These are phyloP conservation scores for Drosophila orosa DNA, from an alignment of 1,140 invertebrate genomes.

Conservation along the genomic window DNA sequence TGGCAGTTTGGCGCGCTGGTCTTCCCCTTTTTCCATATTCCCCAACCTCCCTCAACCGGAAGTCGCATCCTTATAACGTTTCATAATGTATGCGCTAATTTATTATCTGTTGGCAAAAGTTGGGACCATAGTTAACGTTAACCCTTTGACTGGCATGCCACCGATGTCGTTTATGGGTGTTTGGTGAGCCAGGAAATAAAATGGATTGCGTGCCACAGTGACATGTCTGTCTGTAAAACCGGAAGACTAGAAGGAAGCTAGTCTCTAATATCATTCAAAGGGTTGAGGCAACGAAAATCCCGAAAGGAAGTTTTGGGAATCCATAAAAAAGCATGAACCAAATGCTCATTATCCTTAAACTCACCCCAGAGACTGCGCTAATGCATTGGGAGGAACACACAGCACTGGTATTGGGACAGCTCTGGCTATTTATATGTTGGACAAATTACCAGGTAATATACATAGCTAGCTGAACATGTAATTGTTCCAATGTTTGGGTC, in stretches of 20 bases:
- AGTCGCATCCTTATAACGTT: slow-evolving; percentile 73
- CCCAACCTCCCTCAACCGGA: slow-evolving; percentile 53
- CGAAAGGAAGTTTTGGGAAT: background rate
- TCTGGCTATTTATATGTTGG: slow-evolving; percentile 70
- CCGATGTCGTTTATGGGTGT: slow-evolving; percentile 26
- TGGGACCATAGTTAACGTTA: slow-evolving; percentile 66
- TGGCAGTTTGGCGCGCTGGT: slow-evolving; percentile 54
- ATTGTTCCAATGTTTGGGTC: slow-evolving; percentile 69
- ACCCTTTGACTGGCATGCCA: slow-evolving; percentile 67
- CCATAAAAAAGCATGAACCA: slow-evolving; percentile 4
- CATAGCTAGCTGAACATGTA: slow-evolving; percentile 62
- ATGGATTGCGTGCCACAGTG: slow-evolving; percentile 51
- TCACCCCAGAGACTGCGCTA: slow-evolving; percentile 32
- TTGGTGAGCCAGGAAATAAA: slow-evolving; percentile 12
- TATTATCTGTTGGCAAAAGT: slow-evolving; percentile 81
- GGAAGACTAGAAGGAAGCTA: background rate
- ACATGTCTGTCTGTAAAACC: slow-evolving; percentile 25
- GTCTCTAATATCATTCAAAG: slow-evolving; percentile 16
- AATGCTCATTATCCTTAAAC: slow-evolving; percentile 3
- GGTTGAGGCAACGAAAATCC: slow-evolving; percentile 9
- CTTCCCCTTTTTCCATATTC: slow-evolving; percentile 1
- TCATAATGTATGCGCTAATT: slow-evolving; percentile 81
- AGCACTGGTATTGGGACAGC: slow-evolving; percentile 5
- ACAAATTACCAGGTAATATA: slow-evolving; percentile 80
- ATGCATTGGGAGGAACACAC: slow-evolving; percentile 58